Conservation (phyloP, 92 coral and sea anemone species). For the Meandrina meandrites region DNA sequence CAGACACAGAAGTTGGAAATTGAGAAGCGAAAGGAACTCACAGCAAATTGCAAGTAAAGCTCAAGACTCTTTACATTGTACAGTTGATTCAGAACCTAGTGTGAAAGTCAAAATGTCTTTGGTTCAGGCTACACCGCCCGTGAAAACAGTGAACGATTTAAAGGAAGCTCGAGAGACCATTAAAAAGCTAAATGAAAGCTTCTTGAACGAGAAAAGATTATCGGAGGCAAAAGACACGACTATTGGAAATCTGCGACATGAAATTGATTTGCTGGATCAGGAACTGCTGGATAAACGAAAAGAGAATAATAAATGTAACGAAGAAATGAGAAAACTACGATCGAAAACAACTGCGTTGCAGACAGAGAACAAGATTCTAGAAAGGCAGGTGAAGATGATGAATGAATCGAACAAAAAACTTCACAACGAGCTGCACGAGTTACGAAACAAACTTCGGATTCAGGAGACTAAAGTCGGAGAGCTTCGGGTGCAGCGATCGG, state of each 20-base stretch:
- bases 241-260: slow-evolving; percentile 66
- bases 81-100: neutral
- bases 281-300: slow-evolving; percentile 53
- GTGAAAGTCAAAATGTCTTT: slow-evolving; percentile 24
- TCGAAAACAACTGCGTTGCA: slow-evolving; percentile 60
- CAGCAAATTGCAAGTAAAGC: neutral
- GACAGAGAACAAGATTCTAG: slow-evolving; percentile 72
- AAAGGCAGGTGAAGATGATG: slow-evolving; percentile 73
- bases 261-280: slow-evolving; percentile 55
- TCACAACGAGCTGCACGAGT: slow-evolving; percentile 68
- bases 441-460: slow-evolving; percentile 62
- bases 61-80: neutral
- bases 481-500: slow-evolving; percentile 57
- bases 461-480: slow-evolving; percentile 71
- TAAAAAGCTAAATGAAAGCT: slow-evolving; percentile 48
- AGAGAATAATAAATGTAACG: slow-evolving; percentile 44
- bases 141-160: slow-evolving; percentile 22
- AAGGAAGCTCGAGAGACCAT: slow-evolving; percentile 60
- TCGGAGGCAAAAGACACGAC: slow-evolving; percentile 65
- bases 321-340: slow-evolving; percentile 46
- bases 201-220: slow-evolving; percentile 59
- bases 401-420: slow-evolving; percentile 75
- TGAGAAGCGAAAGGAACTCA: neutral
- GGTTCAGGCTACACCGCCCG: slow-evolving; percentile 1
- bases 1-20: neutral